Evolutionary conservation across 2,797 vertebrate species (phyloP).

Genomic region (Mus minutoides): DNA sequence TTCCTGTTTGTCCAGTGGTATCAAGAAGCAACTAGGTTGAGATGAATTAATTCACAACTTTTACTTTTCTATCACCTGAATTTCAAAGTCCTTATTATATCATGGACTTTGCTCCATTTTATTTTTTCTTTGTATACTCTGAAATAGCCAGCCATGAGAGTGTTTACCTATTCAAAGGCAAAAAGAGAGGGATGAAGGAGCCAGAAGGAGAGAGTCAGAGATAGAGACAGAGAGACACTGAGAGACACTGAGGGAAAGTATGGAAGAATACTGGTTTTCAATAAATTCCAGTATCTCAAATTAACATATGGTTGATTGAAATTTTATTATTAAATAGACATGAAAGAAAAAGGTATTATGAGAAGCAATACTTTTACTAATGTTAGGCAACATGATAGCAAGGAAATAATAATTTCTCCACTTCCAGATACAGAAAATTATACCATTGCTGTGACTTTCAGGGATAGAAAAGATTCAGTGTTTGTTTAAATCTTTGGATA

Average conservation of each 20-base stretch:
- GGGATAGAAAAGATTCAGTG: neutral
- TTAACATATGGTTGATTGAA: constrained; percentile 67
- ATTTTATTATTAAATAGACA: constrained; percentile 65
- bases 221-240: neutral
- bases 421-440: neutral
- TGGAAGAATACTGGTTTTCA: constrained; percentile 73
- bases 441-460: neutral
- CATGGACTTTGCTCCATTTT: neutral
- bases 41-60: constrained; percentile 20
- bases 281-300: constrained; percentile 74
- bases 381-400: constrained; percentile 46
- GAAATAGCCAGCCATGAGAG: constrained; percentile 64
- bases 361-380: constrained; percentile 52
- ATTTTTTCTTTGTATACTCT: constrained; percentile 57
- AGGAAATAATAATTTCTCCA: neutral
- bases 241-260: neutral
- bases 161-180: neutral
- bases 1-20: neutral
- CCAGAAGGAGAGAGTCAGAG: neutral
- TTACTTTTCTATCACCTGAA: constrained; percentile 40
- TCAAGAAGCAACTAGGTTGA: neutral
- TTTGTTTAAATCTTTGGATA: constrained; percentile 7
- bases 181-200: neutral
- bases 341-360: constrained; percentile 27
- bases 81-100: neutral